Evolutionary conservation across 2,888 invertebrate species (phyloP), one percentile per base, ranked within the genome.

Genomic region (Stenodera caucasica): DNA sequence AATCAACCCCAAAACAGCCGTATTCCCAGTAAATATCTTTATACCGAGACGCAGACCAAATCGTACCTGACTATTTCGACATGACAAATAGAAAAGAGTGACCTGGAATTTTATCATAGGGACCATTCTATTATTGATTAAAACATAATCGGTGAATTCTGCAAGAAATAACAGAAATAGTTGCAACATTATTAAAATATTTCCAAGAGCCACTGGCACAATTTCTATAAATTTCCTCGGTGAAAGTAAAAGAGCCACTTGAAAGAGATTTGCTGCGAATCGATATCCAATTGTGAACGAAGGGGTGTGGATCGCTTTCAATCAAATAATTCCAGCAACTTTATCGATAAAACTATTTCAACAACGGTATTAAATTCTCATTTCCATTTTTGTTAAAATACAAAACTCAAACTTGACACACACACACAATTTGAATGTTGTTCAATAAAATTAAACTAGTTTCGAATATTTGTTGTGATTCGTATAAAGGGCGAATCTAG

Each of bases 11-110:
- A 56, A 65, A 67, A 63, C 61, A 61, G 64, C 52, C 64, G 67
- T 61, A 66, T 66, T 66, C 65, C 55, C 49, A 57, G 60, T 63
- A 66, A 64, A 65, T 62, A 66, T 68, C 68, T 70, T 68, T 66
- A 70, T 68, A 66, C 63, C 57, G 58, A 55, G 58, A 63, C 63
- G 40, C 9, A 63, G 61, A 66, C 63, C 63, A 57, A 55, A 40
- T 18, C 55, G 49, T 58, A 57, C 60, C 49, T 35, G 55, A 33
- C 53, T 40, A 5, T 14, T 5, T 21, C 21, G 40, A 57, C 40
- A 51, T 40, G 56, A 56, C 55, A 65, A 62, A 65, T 57, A 37
- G 60, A 60, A 65, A 62, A 63, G 26, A 26, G 26, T 26, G 26
- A 26, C 26, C 26, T 2, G 26, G 26, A 4, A 26, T 26, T 26